phyloP scores from a whole-genome alignment of 2,888 invertebrate genomes.

The Meiosimyza decipiens region DNA sequence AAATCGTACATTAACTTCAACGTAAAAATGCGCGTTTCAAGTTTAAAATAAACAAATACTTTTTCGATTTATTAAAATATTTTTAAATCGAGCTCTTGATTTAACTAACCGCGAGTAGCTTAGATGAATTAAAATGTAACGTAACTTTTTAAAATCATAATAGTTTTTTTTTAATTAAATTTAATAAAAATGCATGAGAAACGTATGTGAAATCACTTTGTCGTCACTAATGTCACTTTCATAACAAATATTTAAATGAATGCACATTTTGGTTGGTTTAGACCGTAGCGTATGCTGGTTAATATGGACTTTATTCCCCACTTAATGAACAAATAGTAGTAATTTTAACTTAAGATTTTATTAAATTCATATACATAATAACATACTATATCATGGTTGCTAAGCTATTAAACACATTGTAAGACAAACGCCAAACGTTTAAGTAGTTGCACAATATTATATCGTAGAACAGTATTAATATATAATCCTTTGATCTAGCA shows the following conservation, averaged over 20 bases:
- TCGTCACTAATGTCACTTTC: neutral
- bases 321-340: constrained; percentile 12
- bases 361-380: neutral
- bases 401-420: constrained; percentile 40
- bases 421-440: constrained; percentile 54
- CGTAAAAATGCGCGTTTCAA: neutral
- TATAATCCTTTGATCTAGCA: neutral
- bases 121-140: neutral
- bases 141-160: neutral
- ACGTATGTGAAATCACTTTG: neutral
- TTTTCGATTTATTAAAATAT: constrained; percentile 4
- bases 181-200: neutral
- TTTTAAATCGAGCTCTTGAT: constrained; percentile 32
- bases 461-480: constrained; percentile 7
- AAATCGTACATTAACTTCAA: constrained; percentile 21
- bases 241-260: constrained; percentile 29
- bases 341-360: neutral
- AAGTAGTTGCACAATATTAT: neutral
- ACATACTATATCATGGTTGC: constrained; percentile 4
- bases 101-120: neutral
- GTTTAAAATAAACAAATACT: neutral
- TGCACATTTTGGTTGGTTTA: constrained; percentile 42
- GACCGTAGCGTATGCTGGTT: constrained; percentile 28
- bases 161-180: neutral
- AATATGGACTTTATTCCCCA: constrained; percentile 43